Percentiles rank a stretch among this genome's conserved stretches.
Evolutionary conservation across 2,797 vertebrate genomes (phyloP).

Genomic region (Merluccius polli): DNA sequence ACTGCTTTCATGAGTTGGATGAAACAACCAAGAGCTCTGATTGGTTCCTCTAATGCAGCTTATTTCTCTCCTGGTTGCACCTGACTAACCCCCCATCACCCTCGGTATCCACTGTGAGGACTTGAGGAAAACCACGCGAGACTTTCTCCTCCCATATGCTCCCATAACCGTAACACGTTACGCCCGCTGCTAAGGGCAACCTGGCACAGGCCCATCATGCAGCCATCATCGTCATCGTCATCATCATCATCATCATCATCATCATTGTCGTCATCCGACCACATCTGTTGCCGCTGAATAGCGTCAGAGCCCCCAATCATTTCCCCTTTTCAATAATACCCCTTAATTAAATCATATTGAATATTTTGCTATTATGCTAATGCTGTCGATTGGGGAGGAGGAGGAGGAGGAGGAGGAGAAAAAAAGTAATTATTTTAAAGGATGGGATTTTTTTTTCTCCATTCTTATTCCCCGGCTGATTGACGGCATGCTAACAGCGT

Average conservation of each 20-base stretch:
- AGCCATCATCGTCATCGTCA: not conserved
- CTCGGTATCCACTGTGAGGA: not conserved
- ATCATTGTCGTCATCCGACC: conserved; percentile 37
- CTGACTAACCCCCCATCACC: not conserved
- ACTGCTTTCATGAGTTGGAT: not conserved
- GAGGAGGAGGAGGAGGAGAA: not conserved
- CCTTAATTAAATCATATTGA: conserved; percentile 59
- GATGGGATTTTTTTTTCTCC: conserved; percentile 45
- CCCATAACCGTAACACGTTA: not conserved
- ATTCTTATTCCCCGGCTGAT: conserved; percentile 28
- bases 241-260: not conserved
- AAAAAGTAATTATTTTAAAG: conserved; percentile 43
- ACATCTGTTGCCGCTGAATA: conserved; percentile 54
- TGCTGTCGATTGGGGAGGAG: conserved; percentile 35
- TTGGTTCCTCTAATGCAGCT: not conserved
- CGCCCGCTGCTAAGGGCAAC: conserved; percentile 23
- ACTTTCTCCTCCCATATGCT: not conserved
- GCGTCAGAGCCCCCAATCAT: conserved; percentile 46
- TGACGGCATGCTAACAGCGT: conserved; percentile 25
- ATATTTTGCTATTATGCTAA: conserved; percentile 55
- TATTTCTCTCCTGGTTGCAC: not conserved
- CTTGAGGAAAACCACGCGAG: not conserved
- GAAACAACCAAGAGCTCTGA: not conserved
- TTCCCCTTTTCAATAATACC: conserved; percentile 52
- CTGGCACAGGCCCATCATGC: conserved; percentile 32